These are phyloP conservation scores for Drosophila paracracens DNA, from an alignment of 2,888 invertebrate genomes.

Conservation along the genomic window DNA sequence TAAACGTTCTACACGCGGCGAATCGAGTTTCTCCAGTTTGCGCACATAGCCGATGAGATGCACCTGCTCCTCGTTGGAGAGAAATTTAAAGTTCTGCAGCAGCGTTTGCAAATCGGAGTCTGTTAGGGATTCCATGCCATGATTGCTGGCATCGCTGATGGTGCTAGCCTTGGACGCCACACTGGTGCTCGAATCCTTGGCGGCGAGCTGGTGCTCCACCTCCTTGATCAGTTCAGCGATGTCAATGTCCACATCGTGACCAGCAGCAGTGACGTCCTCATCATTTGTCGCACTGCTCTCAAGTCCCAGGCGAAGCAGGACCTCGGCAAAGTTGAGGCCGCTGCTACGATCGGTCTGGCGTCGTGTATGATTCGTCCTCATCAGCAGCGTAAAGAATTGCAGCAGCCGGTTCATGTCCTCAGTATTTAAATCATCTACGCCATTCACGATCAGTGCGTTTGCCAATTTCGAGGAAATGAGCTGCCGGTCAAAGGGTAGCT, in stretches of 20 bases:
- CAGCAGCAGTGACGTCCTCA: constrained; percentile 51
- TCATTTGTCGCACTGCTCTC: neutral
- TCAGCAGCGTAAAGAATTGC: constrained; percentile 91
- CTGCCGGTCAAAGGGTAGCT: constrained; percentile 88
- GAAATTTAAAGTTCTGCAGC: constrained; percentile 92
- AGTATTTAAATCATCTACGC: constrained; percentile 92
- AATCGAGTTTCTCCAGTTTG: constrained; percentile 91
- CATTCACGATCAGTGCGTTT: constrained; percentile 91
- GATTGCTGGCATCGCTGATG: constrained; percentile 75
- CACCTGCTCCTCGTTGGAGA: constrained; percentile 93
- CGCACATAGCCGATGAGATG: constrained; percentile 92
- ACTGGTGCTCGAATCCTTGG: constrained; percentile 40
- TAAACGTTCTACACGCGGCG: constrained; percentile 91
- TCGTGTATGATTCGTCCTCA: constrained; percentile 83
- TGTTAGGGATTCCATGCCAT: constrained; percentile 90
- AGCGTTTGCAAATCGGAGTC: constrained; percentile 92
- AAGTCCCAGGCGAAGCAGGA: constrained; percentile 26
- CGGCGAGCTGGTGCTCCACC: constrained; percentile 69
- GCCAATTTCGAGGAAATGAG: constrained; percentile 93
- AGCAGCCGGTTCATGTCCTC: constrained; percentile 92
- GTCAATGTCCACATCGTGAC: constrained; percentile 50
- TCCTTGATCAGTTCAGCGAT: constrained; percentile 71
- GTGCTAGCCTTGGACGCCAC: constrained; percentile 29
- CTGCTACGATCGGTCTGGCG: constrained; percentile 17
- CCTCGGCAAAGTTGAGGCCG: constrained; percentile 44